phyloP scores from a whole-genome alignment of 2,797 vertebrate species.

The Furcifer pardalis region DNA sequence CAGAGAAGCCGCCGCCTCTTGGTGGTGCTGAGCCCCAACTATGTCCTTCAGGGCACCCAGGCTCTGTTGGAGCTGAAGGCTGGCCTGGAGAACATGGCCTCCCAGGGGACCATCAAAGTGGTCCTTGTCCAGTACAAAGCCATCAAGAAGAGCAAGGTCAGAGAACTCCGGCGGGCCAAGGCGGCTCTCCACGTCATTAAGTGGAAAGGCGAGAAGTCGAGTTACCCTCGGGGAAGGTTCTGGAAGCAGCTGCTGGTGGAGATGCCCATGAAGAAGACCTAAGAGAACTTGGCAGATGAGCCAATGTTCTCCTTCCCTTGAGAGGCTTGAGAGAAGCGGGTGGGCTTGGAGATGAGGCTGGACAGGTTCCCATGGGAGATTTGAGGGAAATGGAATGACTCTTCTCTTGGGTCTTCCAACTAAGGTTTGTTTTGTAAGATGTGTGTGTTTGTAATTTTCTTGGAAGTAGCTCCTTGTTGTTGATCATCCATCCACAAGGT shows the following conservation, averaged over 20 bases:
- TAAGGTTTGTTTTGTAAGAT: background rate
- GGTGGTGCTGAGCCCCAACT: constrained; percentile 91
- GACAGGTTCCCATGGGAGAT: background rate
- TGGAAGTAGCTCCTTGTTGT: accelerated
- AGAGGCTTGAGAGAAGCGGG: constrained; percentile 54
- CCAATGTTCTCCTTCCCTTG: constrained; percentile 58
- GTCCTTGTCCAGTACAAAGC: constrained; percentile 93
- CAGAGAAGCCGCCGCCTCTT: constrained; percentile 91
- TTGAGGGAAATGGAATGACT: background rate
- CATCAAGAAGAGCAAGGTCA: constrained; percentile 83
- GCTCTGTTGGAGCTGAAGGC: constrained; percentile 95
- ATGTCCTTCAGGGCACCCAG: constrained; percentile 89
- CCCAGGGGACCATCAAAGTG: constrained; percentile 86
- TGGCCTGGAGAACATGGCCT: constrained; percentile 90
- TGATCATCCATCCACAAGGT: background rate
- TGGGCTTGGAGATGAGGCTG: background rate
- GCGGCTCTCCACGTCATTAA: constrained; percentile 86
- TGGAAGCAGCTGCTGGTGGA: constrained; percentile 93
- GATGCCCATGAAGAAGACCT: constrained; percentile 81
- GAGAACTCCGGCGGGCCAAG: constrained; percentile 87
- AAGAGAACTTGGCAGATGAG: constrained; percentile 53
- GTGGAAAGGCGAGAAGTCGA: constrained; percentile 92
- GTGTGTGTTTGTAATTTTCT: no score
- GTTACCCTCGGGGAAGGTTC: constrained; percentile 85
- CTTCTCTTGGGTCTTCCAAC: background rate